phyloP scores from a whole-genome alignment of 2,113 vertebrate genomes.

The Arothron firmamentum region DNA sequence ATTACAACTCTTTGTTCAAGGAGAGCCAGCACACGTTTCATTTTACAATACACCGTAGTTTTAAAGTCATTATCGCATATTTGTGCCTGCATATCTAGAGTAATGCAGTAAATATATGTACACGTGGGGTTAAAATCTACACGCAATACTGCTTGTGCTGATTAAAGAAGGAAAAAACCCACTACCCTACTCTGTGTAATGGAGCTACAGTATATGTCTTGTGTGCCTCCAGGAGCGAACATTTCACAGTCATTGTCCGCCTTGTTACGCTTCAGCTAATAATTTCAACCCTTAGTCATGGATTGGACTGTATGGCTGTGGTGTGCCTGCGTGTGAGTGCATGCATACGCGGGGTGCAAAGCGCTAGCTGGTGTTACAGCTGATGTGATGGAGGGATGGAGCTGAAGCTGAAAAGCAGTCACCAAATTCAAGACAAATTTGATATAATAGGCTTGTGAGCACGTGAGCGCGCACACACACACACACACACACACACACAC shows the following conservation, averaged over 20 bases:
- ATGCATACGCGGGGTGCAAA: constrained; percentile 5
- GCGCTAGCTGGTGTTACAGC: constrained; percentile 29
- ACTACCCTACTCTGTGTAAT: constrained; percentile 27
- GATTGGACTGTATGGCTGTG: constrained; percentile 29
- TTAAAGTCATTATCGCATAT: neutral
- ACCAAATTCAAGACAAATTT: constrained; percentile 52
- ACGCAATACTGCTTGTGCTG: constrained; percentile 21
- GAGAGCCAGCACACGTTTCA: neutral
- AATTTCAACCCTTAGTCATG: constrained; percentile 51
- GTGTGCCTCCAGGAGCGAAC: constrained; percentile 60
- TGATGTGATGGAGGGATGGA: constrained; percentile 28
- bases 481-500: neutral
- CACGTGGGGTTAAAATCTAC: constrained; percentile 11
- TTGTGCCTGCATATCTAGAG: neutral
- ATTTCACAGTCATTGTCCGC: constrained; percentile 55
- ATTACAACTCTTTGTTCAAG: constrained; percentile 1
- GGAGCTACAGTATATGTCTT: constrained; percentile 59
- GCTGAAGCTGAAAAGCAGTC: constrained; percentile 39
- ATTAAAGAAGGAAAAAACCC: constrained; percentile 11
- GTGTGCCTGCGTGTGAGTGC: constrained; percentile 23
- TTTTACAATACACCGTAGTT: constrained; percentile 1
- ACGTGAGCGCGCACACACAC: constrained; percentile 12
- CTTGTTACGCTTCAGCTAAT: constrained; percentile 57
- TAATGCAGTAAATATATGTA: constrained; percentile 21
- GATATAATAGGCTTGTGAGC: constrained; percentile 44